Evolutionary conservation across 2,797 vertebrate genomes (phyloP), one percentile per base, ranked within the genome.

Genomic region (Decapterus maruadsi): DNA sequence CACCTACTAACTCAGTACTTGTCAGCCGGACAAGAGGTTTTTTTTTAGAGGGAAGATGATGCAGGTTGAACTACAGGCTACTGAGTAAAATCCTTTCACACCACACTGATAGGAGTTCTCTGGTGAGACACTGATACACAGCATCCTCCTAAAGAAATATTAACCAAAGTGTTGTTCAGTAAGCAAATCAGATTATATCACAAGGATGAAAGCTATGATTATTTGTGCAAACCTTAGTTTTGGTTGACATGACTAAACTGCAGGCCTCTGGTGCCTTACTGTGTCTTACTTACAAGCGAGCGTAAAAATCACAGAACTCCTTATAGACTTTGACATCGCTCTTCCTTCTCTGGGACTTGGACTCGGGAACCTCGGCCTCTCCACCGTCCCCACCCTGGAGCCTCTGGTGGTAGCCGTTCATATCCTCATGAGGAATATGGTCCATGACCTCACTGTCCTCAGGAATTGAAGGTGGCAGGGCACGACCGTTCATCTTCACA

Each of bases 221-320:
- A 29, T 42, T 8, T 50, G 8, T 4, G 16, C 0, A 22, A 61
- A 71, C 0, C 13, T 17, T 19, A 5, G 31, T 50, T 31, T 17
- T 45, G 8, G 26, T 60, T 1, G 0, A 68, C 12, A 59, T 26
- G 26, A 20, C 40, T 22, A 38, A 55, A 50, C 19, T 42, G 8
- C 6, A 8, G 12, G 13, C 26, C 13, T 46, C 19, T 12, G 42
- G 34, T 2, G 1, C 29, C 43, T n/a, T n/a, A n/a, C n/a, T 8
- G 2, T 55, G n/a, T 84, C n/a, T n/a, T n/a, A 98, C 98, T 99
- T 95, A 99, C 98, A 96, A 98, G 92, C 94, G 97, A 53, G 97
- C 97, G 84, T 99, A 99, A 89, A 99, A 99, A 94, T 99, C 98
- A 95, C 98, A 99, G 84, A 99, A 98, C 90, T 99, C 98, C 93